Evolutionary conservation across 2,888 invertebrate genomes (phyloP), one percentile per base, ranked within the genome.

Genomic region (Norana najaformis): DNA sequence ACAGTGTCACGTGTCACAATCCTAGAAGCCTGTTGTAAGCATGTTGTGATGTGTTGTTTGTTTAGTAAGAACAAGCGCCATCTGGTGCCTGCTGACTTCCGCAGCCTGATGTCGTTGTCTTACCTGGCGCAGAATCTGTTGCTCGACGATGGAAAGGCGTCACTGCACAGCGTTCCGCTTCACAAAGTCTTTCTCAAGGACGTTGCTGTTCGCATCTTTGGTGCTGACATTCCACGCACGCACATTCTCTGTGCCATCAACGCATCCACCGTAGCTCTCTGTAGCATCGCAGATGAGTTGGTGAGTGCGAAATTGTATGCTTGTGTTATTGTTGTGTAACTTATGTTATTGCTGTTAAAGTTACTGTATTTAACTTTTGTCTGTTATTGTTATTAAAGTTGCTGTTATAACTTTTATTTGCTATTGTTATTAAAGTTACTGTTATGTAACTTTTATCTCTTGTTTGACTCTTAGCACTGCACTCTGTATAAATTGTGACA

Each of bases 211-310:
- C 35, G 85, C 35, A 85, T 85, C 35, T 85, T 85, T 36, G 85
- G 85, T 0, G 85, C 35, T 36, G 85, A 85, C 37, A 85, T 85
- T 85, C 36, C 35, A 35, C 85, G 85, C 35, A 36, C 85, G 16
- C 85, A 85, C 85, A 36, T 85, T 85, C 85, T 85, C 18, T 85
- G 85, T 85, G 85, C 85, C 85, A 85, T 85, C 85, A 85, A 85
- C 16, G 85, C 85, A 14, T 85, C 85, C 35, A 85, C 37, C 35
- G 85, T 85, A 1, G 85, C 85, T 13, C 85, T 85, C 23, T 35
- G 85, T 23, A 85, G 36, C 36, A 14, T 85, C 8, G 36, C 85
- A 16, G 37, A 85, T 85, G 85, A 36, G 23, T 85, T 85, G 36
- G 85, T 85, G 37, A 85, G 85, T 36, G n/a, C n/a, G 16, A 23